Percentiles rank a stretch among this genome's conserved stretches.
These are phyloP conservation scores for Scolanthus callimorphus DNA, from an alignment of 92 coral and sea anemone species.

Conservation along the genomic window DNA sequence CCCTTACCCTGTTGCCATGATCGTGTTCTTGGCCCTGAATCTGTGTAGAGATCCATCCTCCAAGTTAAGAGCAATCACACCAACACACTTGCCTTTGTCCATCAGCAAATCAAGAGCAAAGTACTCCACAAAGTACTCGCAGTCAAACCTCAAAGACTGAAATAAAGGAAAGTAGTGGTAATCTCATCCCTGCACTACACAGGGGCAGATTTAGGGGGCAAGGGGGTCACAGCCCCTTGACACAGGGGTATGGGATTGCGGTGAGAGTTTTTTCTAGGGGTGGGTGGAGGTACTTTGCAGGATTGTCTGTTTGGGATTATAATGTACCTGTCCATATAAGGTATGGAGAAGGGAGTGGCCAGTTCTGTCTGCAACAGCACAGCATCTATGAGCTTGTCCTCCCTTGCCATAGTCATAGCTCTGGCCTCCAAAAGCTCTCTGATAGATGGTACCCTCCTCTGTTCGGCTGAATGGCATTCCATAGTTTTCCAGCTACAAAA, in stretches of 20 bases:
- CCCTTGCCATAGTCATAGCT: slow-evolving; percentile 96
- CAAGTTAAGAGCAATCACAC: slow-evolving; percentile 90
- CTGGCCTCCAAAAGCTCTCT: slow-evolving; percentile 99
- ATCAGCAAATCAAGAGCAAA: slow-evolving; percentile 91
- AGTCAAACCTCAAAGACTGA: slow-evolving; percentile 86
- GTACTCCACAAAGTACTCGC: slow-evolving; percentile 95
- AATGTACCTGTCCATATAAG: slow-evolving; percentile 88
- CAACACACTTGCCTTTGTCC: slow-evolving; percentile 94
- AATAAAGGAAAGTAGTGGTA: no score
- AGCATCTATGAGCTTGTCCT: slow-evolving; percentile 97
- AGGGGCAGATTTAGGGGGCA: no score
- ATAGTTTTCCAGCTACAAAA: slow-evolving; percentile 98
- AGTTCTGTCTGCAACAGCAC: slow-evolving; percentile 98
- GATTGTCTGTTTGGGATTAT: background rate
- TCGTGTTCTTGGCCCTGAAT: slow-evolving; percentile 90
- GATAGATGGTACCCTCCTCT: slow-evolving; percentile 89
- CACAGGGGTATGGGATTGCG: no score
- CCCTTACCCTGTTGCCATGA: slow-evolving; percentile 97
- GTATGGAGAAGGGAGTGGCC: slow-evolving; percentile 97
- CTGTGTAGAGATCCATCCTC: slow-evolving; percentile 97
- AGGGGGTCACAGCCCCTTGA: no score
- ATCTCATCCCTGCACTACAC: no score
- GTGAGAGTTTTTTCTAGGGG: background rate
- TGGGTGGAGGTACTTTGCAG: background rate
- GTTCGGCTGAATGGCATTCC: slow-evolving; percentile 99